Evolutionary conservation across 2,797 vertebrate genomes (phyloP).

Genomic region (Heterohyrax brucei): DNA sequence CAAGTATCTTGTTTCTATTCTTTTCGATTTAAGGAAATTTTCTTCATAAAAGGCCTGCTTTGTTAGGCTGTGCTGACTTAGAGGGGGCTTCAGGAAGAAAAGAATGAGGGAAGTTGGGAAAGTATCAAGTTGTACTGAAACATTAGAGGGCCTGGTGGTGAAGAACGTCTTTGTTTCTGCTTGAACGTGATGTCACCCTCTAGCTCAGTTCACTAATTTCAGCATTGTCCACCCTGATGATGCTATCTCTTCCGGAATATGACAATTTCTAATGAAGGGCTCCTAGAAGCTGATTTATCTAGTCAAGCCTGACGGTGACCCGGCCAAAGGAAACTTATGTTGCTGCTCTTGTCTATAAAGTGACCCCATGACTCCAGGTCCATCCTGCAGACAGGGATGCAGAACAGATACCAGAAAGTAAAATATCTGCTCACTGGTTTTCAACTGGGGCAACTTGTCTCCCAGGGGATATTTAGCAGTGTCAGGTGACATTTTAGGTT

Average conservation of each 20-base stretch:
- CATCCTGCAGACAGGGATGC: not conserved
- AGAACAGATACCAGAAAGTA: not conserved
- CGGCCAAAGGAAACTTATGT: not conserved
- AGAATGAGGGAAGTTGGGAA: slow-evolving; percentile 81
- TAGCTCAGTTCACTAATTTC: slow-evolving; percentile 79
- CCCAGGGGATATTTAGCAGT: not conserved
- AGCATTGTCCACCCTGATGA: not conserved
- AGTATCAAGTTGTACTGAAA: slow-evolving; percentile 84
- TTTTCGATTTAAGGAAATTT: slow-evolving; percentile 87
- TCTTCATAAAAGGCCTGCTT: slow-evolving; percentile 85
- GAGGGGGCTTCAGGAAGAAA: slow-evolving; percentile 79
- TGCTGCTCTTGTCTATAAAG: not conserved
- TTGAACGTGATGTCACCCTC: slow-evolving; percentile 84
- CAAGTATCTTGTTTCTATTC: slow-evolving; percentile 85
- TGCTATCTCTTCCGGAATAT: not conserved
- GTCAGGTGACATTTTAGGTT: slow-evolving; percentile 3
- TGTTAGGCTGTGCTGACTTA: slow-evolving; percentile 73
- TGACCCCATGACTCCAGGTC: not conserved
- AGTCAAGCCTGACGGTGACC: not conserved
- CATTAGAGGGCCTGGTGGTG: slow-evolving; percentile 82
- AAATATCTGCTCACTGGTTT: not conserved
- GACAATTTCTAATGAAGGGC: not conserved
- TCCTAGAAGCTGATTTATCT: not conserved
- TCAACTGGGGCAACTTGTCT: not conserved
- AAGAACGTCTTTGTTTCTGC: slow-evolving; percentile 87